Evolutionary conservation across 2,888 invertebrate species (phyloP).

Genomic region (Pachycephus smyrnensis): DNA sequence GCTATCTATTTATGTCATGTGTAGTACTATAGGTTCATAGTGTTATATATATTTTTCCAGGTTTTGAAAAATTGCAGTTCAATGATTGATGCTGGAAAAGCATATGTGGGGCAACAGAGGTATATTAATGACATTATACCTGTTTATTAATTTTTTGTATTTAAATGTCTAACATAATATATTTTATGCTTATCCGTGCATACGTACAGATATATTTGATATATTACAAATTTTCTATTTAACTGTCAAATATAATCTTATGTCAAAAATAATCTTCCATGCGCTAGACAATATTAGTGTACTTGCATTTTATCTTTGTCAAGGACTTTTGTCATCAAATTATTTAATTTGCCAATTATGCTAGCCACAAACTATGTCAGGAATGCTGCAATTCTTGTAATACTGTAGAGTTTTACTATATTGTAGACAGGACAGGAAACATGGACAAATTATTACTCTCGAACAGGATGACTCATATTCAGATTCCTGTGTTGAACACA

Average conservation of each 20-base stretch:
- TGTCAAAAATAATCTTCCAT: background rate
- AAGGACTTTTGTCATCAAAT: background rate
- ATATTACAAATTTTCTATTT: background rate
- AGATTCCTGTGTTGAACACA: conserved; percentile 36
- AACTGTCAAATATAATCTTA: background rate
- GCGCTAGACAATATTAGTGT: background rate
- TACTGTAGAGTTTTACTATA: background rate
- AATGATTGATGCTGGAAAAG: conserved; percentile 94
- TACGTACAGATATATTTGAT: background rate
- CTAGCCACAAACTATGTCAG: background rate
- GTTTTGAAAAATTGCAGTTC: conserved; percentile 86
- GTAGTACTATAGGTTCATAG: background rate
- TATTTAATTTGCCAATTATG: background rate
- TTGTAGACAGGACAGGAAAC: conserved; percentile 35
- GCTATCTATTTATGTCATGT: background rate
- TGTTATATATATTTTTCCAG: conserved; percentile 59
- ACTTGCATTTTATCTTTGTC: background rate
- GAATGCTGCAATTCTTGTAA: background rate
- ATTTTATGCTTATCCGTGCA: background rate
- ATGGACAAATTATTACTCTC: conserved; percentile 39
- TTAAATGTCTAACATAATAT: background rate
- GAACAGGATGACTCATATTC: conserved; percentile 48
- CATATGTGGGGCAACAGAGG: conserved; percentile 93
- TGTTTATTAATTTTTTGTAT: background rate
- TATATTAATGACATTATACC: conserved; percentile 63